Conservation (phyloP, 2,888 invertebrate species). For the Synergus itoensis region DNA sequence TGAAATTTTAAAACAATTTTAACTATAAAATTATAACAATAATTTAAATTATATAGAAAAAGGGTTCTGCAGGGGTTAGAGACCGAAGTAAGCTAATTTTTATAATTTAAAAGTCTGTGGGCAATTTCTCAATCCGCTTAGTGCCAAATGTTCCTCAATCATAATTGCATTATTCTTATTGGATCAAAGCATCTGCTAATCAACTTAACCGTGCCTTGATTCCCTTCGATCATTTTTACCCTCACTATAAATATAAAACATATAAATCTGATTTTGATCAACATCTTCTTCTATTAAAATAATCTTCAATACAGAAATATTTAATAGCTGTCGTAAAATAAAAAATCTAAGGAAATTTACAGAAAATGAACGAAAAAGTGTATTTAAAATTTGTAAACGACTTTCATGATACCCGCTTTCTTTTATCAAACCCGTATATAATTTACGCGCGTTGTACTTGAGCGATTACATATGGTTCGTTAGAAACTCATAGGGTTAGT, state of each 20-base stretch:
- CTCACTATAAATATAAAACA: neutral
- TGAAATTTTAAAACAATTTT: too few relatives aligned
- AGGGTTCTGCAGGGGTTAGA: neutral
- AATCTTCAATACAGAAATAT: neutral
- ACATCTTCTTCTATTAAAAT: neutral
- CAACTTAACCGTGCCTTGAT: neutral
- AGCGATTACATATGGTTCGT: conserved; percentile 26
- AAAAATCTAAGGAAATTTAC: conserved; percentile 31
- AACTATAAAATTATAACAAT: too few relatives aligned
- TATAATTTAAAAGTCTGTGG: neutral
- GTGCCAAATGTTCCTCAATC: neutral
- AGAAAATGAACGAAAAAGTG: neutral
- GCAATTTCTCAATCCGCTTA: neutral
- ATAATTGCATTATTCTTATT: conserved; percentile 7
- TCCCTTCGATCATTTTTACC: neutral
- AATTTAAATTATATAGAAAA: too few relatives aligned
- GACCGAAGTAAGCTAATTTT: neutral
- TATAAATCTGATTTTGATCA: neutral
- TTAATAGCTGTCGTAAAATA: conserved; percentile 31
- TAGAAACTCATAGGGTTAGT: conserved; percentile 35
- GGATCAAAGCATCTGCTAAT: neutral
- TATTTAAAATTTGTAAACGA: neutral
- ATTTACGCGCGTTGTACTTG: conserved; percentile 20
- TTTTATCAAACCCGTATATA: neutral
- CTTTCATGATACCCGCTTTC: neutral